These are phyloP conservation scores for Sarcoramphus papa DNA, from an alignment of 2,797 vertebrate species.

Conservation along the genomic window DNA sequence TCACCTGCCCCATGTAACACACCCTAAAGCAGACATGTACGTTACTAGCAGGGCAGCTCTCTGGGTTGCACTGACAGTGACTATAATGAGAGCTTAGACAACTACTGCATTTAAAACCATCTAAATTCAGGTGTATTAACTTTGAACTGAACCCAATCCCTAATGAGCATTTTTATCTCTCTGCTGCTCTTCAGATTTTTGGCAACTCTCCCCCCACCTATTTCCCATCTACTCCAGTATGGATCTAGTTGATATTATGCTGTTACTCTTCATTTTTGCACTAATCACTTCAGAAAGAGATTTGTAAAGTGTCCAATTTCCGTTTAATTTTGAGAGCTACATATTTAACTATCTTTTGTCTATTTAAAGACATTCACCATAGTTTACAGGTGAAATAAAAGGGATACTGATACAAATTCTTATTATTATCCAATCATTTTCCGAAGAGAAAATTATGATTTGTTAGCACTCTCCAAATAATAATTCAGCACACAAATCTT, in stretches of 20 bases:
- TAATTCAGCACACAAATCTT: not conserved
- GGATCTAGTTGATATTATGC: not conserved
- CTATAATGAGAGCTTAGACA: accelerated
- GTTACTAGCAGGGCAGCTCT: not conserved
- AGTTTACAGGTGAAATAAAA: not conserved
- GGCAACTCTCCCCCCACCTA: not conserved
- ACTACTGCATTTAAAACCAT: not conserved
- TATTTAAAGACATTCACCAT: not conserved
- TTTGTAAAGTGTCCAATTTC: not conserved
- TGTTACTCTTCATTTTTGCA: not conserved
- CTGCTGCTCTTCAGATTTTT: not conserved
- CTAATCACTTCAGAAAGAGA: not conserved
- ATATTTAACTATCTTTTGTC: not conserved
- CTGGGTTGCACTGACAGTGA: not conserved
- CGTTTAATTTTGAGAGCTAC: not conserved
- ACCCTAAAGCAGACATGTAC: not conserved
- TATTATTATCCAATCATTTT: not conserved
- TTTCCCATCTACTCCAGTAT: not conserved
- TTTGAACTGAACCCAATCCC: not conserved
- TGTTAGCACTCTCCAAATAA: not conserved
- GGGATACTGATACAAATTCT: not conserved
- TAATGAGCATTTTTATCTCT: not conserved
- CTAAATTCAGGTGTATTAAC: not conserved
- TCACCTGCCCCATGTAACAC: not conserved
- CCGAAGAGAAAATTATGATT: not conserved